Percentiles rank a stretch among this genome's conserved stretches.
Evolutionary conservation across 2,888 invertebrate species (phyloP).

Genomic region (Athalia cordata): DNA sequence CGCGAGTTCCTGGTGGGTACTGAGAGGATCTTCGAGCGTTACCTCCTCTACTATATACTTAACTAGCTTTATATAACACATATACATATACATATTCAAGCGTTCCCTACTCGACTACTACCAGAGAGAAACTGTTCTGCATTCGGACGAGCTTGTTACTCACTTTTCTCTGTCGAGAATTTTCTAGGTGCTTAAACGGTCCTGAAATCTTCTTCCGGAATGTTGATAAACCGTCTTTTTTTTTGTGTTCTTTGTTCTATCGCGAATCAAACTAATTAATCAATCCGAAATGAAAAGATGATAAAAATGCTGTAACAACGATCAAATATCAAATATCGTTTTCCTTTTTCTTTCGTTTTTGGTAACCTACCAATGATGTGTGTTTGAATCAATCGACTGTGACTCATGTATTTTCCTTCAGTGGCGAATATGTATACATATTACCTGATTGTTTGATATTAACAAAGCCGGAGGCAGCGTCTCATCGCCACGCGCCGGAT

Average conservation of each 20-base stretch:
- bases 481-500: constrained; percentile 35
- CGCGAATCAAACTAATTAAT: not conserved
- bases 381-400: not conserved
- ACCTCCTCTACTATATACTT: not conserved
- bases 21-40: constrained; percentile 3
- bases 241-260: not conserved
- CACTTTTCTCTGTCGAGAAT: too few species aligned
- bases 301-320: not conserved
- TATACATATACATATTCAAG: too few species aligned
- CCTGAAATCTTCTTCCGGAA: not conserved
- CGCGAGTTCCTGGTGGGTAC: not conserved
- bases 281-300: not conserved
- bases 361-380: too few species aligned
- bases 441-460: constrained; percentile 37
- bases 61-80: too few species aligned
- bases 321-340: too few species aligned
- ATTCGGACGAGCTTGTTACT: not conserved
- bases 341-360: too few species aligned
- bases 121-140: not conserved
- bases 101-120: too few species aligned
- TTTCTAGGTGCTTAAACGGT: too few species aligned
- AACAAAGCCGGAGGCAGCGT: constrained; percentile 29
- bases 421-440: too few species aligned
- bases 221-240: not conserved
- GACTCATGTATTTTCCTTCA: too few species aligned